Evolutionary conservation across 2,888 invertebrate genomes (phyloP), one percentile per base, ranked within the genome.

Genomic region (Adineta ricciae): DNA sequence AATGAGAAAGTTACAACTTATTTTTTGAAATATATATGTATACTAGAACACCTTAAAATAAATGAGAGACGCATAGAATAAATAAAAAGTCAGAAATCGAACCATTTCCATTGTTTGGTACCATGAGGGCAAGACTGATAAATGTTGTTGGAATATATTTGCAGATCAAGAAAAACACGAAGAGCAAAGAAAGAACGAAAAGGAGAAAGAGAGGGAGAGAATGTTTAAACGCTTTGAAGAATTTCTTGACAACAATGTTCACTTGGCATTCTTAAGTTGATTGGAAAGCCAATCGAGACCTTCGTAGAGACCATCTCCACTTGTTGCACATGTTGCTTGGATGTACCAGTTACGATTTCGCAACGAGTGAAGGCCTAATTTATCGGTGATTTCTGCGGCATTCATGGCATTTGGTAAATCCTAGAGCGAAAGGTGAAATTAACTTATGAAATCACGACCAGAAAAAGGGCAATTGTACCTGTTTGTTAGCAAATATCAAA

Each of bases 341-440:
- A 91, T 90, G 87, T 90, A 91, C 91, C 91, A 91, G 95, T 96
- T 95, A 91, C 97, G 95, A 93, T 97, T 97, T 92, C 97, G 94
- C 92, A 98, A 93, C 90, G 96, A 95, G 92, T 98, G 98, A 91
- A 99, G 93, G 87, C 97, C 97, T 91, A 99, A 93, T 93, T 98
- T 99, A 92, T 99, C 98, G 89, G 98, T 99, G 89, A 99, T 97
- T 93, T 99, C 99, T 87, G 98, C 97, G 88, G 98, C 97, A 92
- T 97, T 98, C 98, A 99, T 99, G 89, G 98, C 98, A 92, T 99
- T 99, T 90, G 98, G 98, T 93, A 99, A 93, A 93, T 99, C 99
- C 95, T 96, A 90, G 64, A 84, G 2, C 52, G 54, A 27, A 14
- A 73, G 27, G 72, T 49, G 32, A 11, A 21, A 24, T 11, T 73